A percentile compares a stretch with the other conserved stretches of the same genome.
These are phyloP conservation scores for Porites divaricata DNA, from an alignment of 92 coral and sea anemone genomes.

Conservation along the genomic window DNA sequence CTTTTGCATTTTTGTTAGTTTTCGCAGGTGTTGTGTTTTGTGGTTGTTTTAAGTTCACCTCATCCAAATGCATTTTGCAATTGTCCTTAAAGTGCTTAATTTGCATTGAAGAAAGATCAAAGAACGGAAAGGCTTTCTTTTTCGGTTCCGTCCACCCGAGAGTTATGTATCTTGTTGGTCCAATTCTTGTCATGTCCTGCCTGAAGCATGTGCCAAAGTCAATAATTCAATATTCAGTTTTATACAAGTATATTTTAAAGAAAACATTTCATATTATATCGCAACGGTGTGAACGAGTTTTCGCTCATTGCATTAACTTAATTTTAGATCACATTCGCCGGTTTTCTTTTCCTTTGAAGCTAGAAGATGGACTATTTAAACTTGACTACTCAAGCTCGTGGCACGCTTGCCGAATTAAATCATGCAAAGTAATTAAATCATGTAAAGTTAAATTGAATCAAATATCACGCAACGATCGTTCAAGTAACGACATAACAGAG, in stretches of 20 bases:
- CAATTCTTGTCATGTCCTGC: background rate
- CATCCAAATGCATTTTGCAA: slow-evolving; percentile 23
- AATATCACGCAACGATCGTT: background rate
- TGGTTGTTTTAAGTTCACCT: slow-evolving; percentile 15
- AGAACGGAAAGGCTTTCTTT: slow-evolving; percentile 4
- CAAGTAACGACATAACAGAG: background rate
- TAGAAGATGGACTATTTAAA: background rate
- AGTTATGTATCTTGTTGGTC: background rate
- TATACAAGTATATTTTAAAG: background rate
- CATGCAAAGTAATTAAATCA: too few species aligned
- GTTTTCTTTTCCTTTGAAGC: background rate
- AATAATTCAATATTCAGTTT: background rate
- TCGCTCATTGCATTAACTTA: background rate
- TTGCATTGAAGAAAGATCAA: slow-evolving; percentile 26
- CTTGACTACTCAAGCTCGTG: background rate
- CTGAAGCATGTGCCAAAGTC: background rate
- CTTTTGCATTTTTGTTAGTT: slow-evolving; percentile 7
- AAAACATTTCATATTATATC: background rate
- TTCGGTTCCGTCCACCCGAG: background rate
- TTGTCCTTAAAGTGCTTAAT: slow-evolving; percentile 33
- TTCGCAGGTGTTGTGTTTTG: slow-evolving; percentile 52
- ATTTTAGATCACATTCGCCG: background rate
- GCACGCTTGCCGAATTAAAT: background rate
- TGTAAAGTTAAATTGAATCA: background rate
- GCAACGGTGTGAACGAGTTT: background rate